Conservation (phyloP, 2,797 vertebrate species). For the Vipera ursinii region DNA sequence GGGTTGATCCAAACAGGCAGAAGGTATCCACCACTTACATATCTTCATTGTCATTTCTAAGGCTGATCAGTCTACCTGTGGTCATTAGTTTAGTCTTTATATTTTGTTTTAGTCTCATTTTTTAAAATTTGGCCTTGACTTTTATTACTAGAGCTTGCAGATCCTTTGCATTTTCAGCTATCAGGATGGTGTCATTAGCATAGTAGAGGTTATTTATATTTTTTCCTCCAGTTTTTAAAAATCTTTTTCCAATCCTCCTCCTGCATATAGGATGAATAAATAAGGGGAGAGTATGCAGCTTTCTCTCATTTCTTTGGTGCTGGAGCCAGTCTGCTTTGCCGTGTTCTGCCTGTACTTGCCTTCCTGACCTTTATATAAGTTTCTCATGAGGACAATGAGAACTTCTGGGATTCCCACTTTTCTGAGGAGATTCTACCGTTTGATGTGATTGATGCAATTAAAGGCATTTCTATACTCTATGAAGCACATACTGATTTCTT, state of each 20-base stretch:
- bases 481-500: not conserved
- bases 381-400: not conserved
- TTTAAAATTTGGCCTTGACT: not conserved
- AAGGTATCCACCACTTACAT: not conserved
- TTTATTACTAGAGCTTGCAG: not conserved
- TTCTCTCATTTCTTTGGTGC: not conserved
- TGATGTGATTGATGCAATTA: not conserved
- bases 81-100: not conserved
- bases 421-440: not conserved
- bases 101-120: not conserved
- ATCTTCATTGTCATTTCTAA: not conserved
- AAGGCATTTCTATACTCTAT: not conserved
- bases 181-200: not conserved
- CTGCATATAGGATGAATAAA: not conserved
- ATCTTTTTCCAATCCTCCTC: not conserved
- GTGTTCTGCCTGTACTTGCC: not conserved
- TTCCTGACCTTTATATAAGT: not conserved
- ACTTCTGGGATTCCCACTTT: not conserved
- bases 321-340: not conserved
- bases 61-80: not conserved
- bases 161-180: not conserved
- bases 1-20: not conserved
- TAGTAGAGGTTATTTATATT: not conserved
- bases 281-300: not conserved
- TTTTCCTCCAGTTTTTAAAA: not conserved